Evolutionary conservation across 92 coral and sea anemone genomes (phyloP).

Genomic region (Epizoanthus illoricatus): DNA sequence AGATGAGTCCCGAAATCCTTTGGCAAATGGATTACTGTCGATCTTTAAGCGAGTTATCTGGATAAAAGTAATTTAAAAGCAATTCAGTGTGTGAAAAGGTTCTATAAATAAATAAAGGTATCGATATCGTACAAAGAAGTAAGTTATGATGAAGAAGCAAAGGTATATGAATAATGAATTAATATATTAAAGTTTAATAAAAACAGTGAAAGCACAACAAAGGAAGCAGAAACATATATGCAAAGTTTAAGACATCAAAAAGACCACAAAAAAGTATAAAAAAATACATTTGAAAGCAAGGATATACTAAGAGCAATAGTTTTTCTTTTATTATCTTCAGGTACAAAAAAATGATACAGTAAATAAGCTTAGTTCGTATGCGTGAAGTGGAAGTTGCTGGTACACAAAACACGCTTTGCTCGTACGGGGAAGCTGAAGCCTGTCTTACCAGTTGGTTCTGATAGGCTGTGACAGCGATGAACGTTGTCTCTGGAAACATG

Average conservation of each 20-base stretch:
- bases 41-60: conserved; percentile 96
- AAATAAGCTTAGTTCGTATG: not conserved
- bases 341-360: too few relatives aligned
- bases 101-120: too few relatives aligned
- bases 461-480: conserved; percentile 96
- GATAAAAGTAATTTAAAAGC: conserved; percentile 8
- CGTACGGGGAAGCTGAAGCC: not conserved
- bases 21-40: conserved; percentile 97
- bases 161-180: not conserved
- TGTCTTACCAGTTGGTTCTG: conserved; percentile 88
- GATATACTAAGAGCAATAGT: not conserved
- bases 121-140: too few relatives aligned
- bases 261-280: too few relatives aligned
- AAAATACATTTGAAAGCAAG: not conserved
- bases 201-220: not conserved
- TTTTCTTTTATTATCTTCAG: not conserved
- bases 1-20: conserved; percentile 92
- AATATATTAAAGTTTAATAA: not conserved
- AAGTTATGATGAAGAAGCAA: not conserved
- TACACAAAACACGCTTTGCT: not conserved
- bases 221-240: not conserved
- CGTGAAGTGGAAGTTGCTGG: not conserved
- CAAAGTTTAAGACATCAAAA: not conserved
- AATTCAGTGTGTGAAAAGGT: not conserved
- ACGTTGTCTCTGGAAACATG: conserved; percentile 80